These are phyloP conservation scores for Illadopsis cleaveri DNA, from an alignment of 2,113 vertebrate species.

Conservation along the genomic window DNA sequence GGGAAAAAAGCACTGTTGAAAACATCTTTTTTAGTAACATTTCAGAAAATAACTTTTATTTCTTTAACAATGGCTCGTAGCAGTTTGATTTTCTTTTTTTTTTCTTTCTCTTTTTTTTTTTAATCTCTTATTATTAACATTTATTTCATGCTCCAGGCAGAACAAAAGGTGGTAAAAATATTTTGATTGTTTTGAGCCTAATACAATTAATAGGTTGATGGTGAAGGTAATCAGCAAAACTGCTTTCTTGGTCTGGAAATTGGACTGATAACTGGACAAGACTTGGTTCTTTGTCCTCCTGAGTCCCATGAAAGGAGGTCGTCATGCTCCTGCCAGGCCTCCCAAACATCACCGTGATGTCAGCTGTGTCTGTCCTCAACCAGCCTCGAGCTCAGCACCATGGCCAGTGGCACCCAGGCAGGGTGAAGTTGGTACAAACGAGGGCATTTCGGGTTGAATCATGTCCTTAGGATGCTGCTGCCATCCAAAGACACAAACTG, in stretches of 20 bases:
- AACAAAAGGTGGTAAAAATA: neutral
- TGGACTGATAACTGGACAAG: neutral
- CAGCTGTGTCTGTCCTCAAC: neutral
- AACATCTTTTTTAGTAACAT: neutral
- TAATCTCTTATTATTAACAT: neutral
- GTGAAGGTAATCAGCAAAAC: neutral
- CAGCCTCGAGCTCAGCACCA: neutral
- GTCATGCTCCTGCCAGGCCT: neutral
- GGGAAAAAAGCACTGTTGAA: accelerated
- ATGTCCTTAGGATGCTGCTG: constrained; percentile 61
- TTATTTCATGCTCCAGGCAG: neutral
- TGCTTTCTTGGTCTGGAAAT: neutral
- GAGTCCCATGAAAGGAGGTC: accelerated
- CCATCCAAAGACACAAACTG: constrained; percentile 60
- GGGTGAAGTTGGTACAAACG: neutral
- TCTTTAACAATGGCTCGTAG: neutral
- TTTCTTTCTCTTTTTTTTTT: too few species aligned
- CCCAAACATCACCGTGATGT: neutral
- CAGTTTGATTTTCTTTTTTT: neutral
- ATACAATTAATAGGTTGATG: neutral
- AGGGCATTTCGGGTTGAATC: neutral
- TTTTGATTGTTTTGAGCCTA: neutral
- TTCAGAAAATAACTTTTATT: neutral
- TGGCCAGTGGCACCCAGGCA: too few species aligned
- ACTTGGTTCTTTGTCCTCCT: neutral